A percentile compares a stretch with the other conserved stretches of the same genome.
Evolutionary conservation across 2,113 vertebrate genomes (phyloP).

Genomic region (Siniperca chuatsi): DNA sequence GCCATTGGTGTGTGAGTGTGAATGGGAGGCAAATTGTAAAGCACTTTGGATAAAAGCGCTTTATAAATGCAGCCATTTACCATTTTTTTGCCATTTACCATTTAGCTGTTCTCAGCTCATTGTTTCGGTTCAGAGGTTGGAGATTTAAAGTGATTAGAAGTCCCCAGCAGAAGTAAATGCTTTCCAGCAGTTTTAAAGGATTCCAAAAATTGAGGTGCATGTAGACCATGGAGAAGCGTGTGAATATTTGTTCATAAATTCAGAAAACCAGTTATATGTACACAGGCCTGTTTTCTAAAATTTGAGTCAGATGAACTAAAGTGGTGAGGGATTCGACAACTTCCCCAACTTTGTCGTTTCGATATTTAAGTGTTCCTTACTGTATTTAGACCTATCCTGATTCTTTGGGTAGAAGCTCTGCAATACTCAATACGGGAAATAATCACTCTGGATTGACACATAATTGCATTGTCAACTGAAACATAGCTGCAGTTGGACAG

Average conservation of each 20-base stretch:
- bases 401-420: not conserved
- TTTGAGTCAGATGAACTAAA: not conserved
- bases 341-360: conserved; percentile 29
- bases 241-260: not conserved
- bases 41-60: not conserved
- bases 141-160: not conserved
- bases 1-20: not conserved
- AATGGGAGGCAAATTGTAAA: not conserved
- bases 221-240: not conserved
- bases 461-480: conserved; percentile 30
- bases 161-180: not conserved
- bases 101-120: not conserved
- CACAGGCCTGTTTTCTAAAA: not conserved
- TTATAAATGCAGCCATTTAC: not conserved
- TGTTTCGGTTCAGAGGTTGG: not conserved
- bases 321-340: not conserved
- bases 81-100: not conserved
- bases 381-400: conserved; percentile 5
- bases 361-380: not conserved
- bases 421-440: not conserved
- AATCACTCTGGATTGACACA: conserved; percentile 14
- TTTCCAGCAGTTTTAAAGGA: not conserved
- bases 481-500: conserved; percentile 25
- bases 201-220: not conserved
- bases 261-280: not conserved